These are phyloP conservation scores for Danionella cerebrum DNA, from an alignment of 2,113 vertebrate species.

Conservation along the genomic window DNA sequence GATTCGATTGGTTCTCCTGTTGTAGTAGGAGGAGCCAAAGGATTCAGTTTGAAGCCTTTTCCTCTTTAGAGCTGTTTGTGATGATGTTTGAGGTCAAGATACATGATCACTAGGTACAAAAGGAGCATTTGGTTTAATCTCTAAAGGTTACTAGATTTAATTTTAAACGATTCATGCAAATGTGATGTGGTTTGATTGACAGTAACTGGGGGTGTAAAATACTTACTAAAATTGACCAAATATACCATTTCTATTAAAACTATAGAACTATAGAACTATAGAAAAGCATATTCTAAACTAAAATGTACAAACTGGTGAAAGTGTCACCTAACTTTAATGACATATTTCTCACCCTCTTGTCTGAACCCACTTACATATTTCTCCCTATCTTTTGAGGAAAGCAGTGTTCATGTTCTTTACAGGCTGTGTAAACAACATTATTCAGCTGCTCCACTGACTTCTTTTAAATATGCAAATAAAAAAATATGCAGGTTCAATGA, in stretches of 20 bases:
- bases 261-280: not conserved
- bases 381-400: no score
- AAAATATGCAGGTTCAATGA: no score
- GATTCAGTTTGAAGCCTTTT: constrained; percentile 9
- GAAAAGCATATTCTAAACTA: no score
- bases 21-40: constrained; percentile 29
- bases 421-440: no score
- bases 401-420: no score
- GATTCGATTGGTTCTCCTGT: constrained; percentile 34
- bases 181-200: constrained; percentile 40
- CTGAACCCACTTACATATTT: no score
- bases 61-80: not conserved
- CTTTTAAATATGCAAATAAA: no score
- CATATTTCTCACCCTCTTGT: no score
- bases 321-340: no score
- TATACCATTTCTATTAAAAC: not conserved
- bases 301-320: no score
- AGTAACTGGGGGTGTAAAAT: constrained; percentile 19
- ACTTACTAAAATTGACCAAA: constrained; percentile 13
- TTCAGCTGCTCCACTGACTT: no score
- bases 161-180: no score
- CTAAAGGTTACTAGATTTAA: not conserved
- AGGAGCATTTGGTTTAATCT: not conserved
- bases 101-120: not conserved
- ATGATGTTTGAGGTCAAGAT: not conserved